phyloP scores from a whole-genome alignment of 2,797 vertebrate genomes.

The Taeniopygia guttata region DNA sequence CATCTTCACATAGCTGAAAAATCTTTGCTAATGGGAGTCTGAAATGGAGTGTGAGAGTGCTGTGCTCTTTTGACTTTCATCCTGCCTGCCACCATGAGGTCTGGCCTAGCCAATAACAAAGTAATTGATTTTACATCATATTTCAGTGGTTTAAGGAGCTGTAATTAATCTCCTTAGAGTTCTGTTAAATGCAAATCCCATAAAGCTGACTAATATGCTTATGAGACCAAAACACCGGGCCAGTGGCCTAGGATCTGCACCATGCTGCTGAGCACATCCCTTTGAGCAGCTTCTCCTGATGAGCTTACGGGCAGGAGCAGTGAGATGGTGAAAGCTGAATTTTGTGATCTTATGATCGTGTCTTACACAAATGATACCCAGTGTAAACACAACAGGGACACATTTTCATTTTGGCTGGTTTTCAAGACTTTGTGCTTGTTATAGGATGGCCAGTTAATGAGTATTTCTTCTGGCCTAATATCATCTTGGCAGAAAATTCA shows the following conservation, averaged over 20 bases:
- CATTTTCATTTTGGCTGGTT: neutral
- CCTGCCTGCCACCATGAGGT: neutral
- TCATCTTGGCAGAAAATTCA: neutral
- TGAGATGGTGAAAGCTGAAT: neutral
- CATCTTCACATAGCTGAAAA: neutral
- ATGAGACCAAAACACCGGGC: slow-evolving; percentile 10
- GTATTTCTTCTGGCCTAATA: neutral
- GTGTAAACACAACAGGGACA: neutral
- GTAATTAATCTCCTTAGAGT: slow-evolving; percentile 43
- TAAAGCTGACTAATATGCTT: slow-evolving; percentile 43
- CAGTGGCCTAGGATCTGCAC: neutral
- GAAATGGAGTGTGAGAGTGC: neutral
- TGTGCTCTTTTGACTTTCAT: neutral
- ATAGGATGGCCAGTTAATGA: neutral
- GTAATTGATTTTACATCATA: slow-evolving; percentile 50
- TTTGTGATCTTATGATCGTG: fast-evolving
- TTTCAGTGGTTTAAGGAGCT: slow-evolving; percentile 35
- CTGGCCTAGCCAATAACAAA: neutral
- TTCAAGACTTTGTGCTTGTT: neutral
- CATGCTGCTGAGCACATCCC: neutral
- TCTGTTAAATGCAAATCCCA: slow-evolving; percentile 36
- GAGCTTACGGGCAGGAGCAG: neutral
- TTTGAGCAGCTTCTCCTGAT: neutral
- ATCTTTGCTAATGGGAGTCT: neutral
- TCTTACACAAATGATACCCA: neutral